phyloP scores from a whole-genome alignment of 2,888 invertebrate genomes.

The Cremastinae sp. region DNA sequence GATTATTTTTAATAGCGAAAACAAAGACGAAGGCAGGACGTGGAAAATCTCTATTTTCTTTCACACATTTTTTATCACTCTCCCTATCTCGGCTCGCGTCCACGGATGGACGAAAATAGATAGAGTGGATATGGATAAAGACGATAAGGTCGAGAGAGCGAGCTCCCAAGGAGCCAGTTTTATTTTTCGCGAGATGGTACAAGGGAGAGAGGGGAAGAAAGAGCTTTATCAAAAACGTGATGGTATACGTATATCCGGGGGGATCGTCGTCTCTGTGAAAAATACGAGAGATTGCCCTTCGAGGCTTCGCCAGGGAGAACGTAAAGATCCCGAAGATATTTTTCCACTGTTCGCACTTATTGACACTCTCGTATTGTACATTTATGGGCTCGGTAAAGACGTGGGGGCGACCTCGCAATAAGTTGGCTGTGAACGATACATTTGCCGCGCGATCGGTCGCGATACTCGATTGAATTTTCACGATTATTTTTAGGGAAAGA shows the following conservation, averaged over 20 bases:
- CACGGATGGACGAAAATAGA: too few relatives aligned
- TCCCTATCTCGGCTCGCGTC: too few relatives aligned
- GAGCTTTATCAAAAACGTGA: conserved; percentile 51
- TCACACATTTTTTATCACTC: not conserved
- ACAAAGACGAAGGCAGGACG: not conserved
- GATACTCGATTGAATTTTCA: conserved; percentile 43
- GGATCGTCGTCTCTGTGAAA: conserved; percentile 51
- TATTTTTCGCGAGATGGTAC: not conserved
- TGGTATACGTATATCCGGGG: not conserved
- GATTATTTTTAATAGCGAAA: too few relatives aligned
- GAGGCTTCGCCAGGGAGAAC: not conserved
- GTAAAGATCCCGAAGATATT: conserved; percentile 26
- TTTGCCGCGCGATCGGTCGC: conserved; percentile 34
- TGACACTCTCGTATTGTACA: not conserved
- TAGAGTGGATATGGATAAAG: too few relatives aligned
- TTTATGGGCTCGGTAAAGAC: too few relatives aligned
- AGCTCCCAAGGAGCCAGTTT: too few relatives aligned
- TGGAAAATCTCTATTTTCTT: not conserved
- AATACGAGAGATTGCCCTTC: conserved; percentile 22
- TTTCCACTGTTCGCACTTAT: not conserved
- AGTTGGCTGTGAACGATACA: conserved; percentile 24
- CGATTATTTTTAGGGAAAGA: conserved; percentile 35
- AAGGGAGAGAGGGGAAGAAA: not conserved
- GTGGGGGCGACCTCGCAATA: conserved; percentile 10
- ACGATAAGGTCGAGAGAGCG: too few relatives aligned